Evolutionary conservation across 2,797 vertebrate genomes (phyloP), one percentile per base, ranked within the genome.

Genomic region (Protonibea diacanthus): DNA sequence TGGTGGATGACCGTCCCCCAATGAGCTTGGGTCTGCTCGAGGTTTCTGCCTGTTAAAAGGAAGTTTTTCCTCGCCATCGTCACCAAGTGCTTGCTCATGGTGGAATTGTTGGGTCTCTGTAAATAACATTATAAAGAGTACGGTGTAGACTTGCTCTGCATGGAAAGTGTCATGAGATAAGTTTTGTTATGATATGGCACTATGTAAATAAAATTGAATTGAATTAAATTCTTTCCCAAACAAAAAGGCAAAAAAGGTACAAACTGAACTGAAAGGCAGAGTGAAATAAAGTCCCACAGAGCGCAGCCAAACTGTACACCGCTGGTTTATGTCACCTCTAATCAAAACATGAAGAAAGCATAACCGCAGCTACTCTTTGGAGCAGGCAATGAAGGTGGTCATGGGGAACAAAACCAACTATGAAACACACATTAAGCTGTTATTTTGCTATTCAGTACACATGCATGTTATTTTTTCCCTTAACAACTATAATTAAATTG

Each of bases 261-360:
- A 3, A 48, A 44, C 18, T 42, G 29, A 38, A 38, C 33, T 38
- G 33, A 38, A 38, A 38, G 33, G 1, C 15, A 63, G 66, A 59
- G 18, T 9, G 48, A 14, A 6, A 15, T 73, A 14, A 57, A 23
- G 12, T 68, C 27, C 8, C 42, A 29, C 25, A 48, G 44, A 4
- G 3, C 15, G 18, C 1, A 62, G 23, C n/a, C 0, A 1, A 65
- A 38, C 52, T 5, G 0, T 55, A 64, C 42, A 56, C 27, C 1
- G 15, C 55, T 55, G 52, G 15, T 25, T 53, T 45, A 5, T 71
- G 6, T 66, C 18, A 56, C 11, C 23, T 78, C 40, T 33, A 11
- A 73, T 61, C 52, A 57, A 71, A 80, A 62, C 12, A 51, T 45
- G 2, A 12, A 56, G 17, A 56, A 20, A 17, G 6, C 3, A 42